Base-by-base conservation (phyloP, 2,113 vertebrate species). In the Lutjanus erythropterus region DNA sequence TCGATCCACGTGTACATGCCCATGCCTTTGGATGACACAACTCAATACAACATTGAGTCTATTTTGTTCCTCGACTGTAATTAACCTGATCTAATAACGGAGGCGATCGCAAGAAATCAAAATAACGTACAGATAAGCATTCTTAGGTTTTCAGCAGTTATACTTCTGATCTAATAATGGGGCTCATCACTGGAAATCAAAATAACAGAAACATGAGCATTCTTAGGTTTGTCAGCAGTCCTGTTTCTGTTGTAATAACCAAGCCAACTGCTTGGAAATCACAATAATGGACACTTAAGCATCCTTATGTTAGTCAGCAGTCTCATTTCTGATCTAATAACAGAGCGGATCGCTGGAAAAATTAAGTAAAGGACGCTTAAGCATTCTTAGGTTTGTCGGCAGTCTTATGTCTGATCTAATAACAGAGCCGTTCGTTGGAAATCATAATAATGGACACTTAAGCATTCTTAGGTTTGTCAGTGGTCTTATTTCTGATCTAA, bases 221-320 rank as follows among this genome's bases (percentile, higher is more conserved):
- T 81, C 71, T 85, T 60, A 23, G 75, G 75, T 90, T 82, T 80
- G 72, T 85, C 71, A 55, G 73, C 67, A 16, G 60, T 71, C 67
- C 56, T 7, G 9, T 78, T 71, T 75, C 42, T 52, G 55, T 81
- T 75, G 41, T 58, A 33, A 81, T 75, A 83, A 81, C 41, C 46
- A 25, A 42, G 27, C 72, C 0, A n/a, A n/a, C n/a, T n/a, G n/a
- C n/a, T n/a, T n/a, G n/a, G n/a, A n/a, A n/a, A n/a, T n/a, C n/a
- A n/a, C n/a, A n/a, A n/a, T n/a, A n/a, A n/a, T n/a, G n/a, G n/a
- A n/a, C n/a, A n/a, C n/a, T n/a, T n/a, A n/a, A n/a, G n/a, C n/a
- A n/a, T n/a, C n/a, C n/a, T n/a, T n/a, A n/a, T n/a, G n/a, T n/a
- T n/a, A n/a, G n/a, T n/a, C n/a, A n/a, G n/a, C n/a, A n/a, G n/a